Base-by-base conservation (phyloP, 1,140 invertebrate species). In the Dreissena polymorpha region DNA sequence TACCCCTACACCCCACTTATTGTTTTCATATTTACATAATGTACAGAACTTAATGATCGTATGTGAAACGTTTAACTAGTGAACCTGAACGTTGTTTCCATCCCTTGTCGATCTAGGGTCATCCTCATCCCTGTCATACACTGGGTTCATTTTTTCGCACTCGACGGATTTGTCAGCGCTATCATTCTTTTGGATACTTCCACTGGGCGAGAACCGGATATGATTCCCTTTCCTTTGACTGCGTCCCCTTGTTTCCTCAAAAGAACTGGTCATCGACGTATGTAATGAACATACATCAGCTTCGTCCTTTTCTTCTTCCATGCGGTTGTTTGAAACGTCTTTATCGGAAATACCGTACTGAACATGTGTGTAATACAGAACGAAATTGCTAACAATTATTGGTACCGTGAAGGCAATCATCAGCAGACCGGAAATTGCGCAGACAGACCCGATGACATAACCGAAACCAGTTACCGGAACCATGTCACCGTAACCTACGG, bases 401-500 rank as follows among this genome's bases (percentile, higher is more conserved):
- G 92, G 92, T 16, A 93, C 91, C 0, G 98, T 98, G 91, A 99
- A 95, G 88, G 98, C 98, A 94, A 99, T 99, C 91, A 98, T 98
- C 87, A 99, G 94, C 89, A 99, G 97, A 93, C 98, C 98, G 90
- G 97, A 97, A 73, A 99, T 94, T 68, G 98, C 98, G 94, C 98
- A 99, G 10, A 99, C 94, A 10, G 98, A 97, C 85, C 91, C 91
- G 27, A 92, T 89, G 23, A 99, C 97, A 97, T 99, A 99, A 72
- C 98, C 98, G 74, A 88, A 84, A 0, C 89, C 87, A 12, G 93
- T 93, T 68, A 91, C 89, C 3, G 94, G 94, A 81, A 89, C 88
- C 97, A 98, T 98, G 94, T 99, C 98, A 93, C 98, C 98, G 94
- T 99, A 99, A 92, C 98, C 97, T 88, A 98, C 97, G 86, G 97